Percentiles rank a stretch among this genome's conserved stretches.
Evolutionary conservation across 2,113 vertebrate species (phyloP).

Genomic region (Pyxicephalus adspersus): DNA sequence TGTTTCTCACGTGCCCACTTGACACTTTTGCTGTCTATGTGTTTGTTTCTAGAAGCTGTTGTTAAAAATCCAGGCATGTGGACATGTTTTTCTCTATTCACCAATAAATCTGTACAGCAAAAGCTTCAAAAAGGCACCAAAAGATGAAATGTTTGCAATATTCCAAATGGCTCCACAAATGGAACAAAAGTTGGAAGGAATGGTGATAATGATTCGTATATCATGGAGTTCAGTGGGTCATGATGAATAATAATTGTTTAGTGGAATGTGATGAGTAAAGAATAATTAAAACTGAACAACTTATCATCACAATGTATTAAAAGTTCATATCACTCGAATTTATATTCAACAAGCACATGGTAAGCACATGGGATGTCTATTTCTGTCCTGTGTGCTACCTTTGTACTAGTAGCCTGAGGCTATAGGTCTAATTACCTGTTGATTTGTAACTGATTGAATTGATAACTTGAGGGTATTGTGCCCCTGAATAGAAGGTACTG

Average conservation of each 20-base stretch:
- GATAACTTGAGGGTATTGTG: constrained; percentile 43
- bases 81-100: neutral
- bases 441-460: constrained; percentile 51
- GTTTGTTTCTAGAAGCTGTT: constrained; percentile 24
- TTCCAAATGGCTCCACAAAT: constrained; percentile 21
- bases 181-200: neutral
- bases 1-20: constrained; percentile 20
- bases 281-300: neutral
- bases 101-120: neutral
- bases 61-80: constrained; percentile 1
- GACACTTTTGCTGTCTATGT: constrained; percentile 41
- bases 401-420: constrained; percentile 38
- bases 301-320: neutral
- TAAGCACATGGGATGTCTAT: constrained; percentile 25
- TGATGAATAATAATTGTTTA: neutral
- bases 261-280: neutral
- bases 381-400: constrained; percentile 7
- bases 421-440: constrained; percentile 52
- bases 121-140: neutral
- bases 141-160: neutral
- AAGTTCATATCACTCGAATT: neutral
- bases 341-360: neutral
- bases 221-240: neutral
- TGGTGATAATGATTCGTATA: neutral
- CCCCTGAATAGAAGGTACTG: constrained; percentile 36